Base-by-base conservation (phyloP, 2,888 invertebrate species). In the Diaprepes abbreviatus region DNA sequence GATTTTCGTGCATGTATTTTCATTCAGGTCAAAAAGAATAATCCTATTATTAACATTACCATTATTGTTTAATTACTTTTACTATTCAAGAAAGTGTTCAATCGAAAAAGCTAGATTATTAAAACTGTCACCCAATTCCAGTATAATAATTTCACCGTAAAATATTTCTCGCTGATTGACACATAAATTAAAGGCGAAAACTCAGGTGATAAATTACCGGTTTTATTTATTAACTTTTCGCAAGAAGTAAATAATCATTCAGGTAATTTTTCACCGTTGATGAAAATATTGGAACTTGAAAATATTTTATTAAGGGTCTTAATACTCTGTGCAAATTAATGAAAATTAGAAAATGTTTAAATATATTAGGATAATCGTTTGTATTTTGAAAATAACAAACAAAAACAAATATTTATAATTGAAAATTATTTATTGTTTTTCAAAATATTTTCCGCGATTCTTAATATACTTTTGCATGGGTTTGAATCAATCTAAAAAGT, bases 211-310 rank as follows among this genome's bases (percentile, higher is more conserved):
- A 52, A 52, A 52, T 52, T 17, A 31, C 31, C 31, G 16, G 38
- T 19, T 57, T 40, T 40, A 57, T 57, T 40, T 57, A 57, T 57
- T 57, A 57, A 57, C 38, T 57, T 57, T 57, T 57, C 12, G 57
- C 57, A 57, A 57, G 55, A 57, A 33, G 55, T 57, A 57, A 19
- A 57, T 57, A 57, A 36, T 36, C n/a, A 36, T 36, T 36, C 36
- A 12, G 36, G 36, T 36, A 12, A 36, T 36, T 12, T 36, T 36
- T 36, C 36, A 12, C n/a, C 36, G 36, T 36, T 12, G 36, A 36
- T 36, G 36, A 36, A 36, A 36, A 36, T 36, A 36, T 36, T 36
- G 36, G 36, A 12, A 36, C 12, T 36, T n/a, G 24, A 24, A 10
- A 10, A 36, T 12, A 10, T 9, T 33, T 33, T 33, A 33, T 36